Evolutionary conservation across 2,888 invertebrate genomes (phyloP).

Genomic region (Apotomis capreana): DNA sequence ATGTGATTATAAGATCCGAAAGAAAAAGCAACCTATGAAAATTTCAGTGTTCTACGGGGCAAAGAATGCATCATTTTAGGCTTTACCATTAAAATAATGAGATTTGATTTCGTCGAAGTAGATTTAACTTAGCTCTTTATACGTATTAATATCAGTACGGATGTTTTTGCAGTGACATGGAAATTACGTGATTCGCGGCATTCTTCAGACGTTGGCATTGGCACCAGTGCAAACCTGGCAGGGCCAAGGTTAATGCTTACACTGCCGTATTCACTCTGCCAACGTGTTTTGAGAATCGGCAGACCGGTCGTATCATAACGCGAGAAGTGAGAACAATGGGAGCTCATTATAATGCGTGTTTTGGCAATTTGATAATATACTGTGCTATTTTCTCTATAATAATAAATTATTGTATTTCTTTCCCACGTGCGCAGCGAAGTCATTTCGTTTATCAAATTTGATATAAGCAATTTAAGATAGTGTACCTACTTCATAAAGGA

Average conservation of each 20-base stretch:
- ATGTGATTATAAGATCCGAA: no score
- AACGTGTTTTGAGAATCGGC: background rate
- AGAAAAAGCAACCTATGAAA: no score
- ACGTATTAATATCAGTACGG: background rate
- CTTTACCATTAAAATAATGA: no score
- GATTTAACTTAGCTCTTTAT: background rate
- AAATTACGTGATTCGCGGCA: background rate
- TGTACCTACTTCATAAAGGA: no score
- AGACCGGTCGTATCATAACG: background rate
- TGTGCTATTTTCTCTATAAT: background rate
- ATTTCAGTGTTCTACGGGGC: no score
- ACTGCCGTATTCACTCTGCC: slow-evolving; percentile 7
- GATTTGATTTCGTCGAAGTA: no score
- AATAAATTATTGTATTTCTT: no score
- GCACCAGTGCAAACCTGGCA: background rate
- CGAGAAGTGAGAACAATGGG: background rate
- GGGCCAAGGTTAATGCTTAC: slow-evolving; percentile 20
- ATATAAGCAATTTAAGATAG: no score
- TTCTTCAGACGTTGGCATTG: background rate
- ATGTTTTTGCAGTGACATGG: background rate
- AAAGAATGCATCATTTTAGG: no score
- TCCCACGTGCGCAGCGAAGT: no score
- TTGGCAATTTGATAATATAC: background rate
- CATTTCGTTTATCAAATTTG: no score
- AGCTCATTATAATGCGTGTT: background rate